Evolutionary conservation across 2,113 vertebrate genomes (phyloP), one percentile per base, ranked within the genome.

Genomic region (Phrynocephalus versicolor): DNA sequence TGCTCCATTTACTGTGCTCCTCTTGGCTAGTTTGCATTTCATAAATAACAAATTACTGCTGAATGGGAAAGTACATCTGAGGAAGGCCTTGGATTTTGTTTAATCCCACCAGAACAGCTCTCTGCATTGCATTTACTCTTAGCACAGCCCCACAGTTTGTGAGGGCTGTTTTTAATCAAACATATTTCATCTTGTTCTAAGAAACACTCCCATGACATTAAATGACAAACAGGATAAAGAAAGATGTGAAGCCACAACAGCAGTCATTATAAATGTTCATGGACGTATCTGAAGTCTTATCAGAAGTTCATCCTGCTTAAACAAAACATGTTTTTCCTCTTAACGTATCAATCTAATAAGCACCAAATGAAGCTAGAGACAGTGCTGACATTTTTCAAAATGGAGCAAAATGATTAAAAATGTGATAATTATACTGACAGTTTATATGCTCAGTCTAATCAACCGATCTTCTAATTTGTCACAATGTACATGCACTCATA

Each of bases 341-440:
- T 95, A 95, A 94, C 96, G 95, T 96, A 96, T 96, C 96, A 96
- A 96, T 97, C 95, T 96, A 96, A 96, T 96, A 96, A 96, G 96
- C 91, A 94, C 93, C 94, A 96, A 97, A 97, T 96, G 96, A 97
- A 93, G 93, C 94, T 94, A 95, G 95, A 95, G 96, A 97, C 96
- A 96, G 97, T 96, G 96, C 95, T 95, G 93, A 95, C 96, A 95
- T 95, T 58, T 41, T 62, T 51, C 94, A 96, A 97, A 96, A 96
- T 94, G 91, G 94, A 97, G 95, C 96, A 95, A 96, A 97, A 97
- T 97, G 89, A 97, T 96, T 97, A 97, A 96, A 51, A 97, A 96
- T 97, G 96, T 96, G 95, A 97, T 96, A 97, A 97, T 97, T 96
- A 97, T 94, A 93, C 96, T 95, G 96, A 96, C 95, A 96, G 91